A percentile compares a stretch with the other conserved stretches of the same genome.
These are phyloP conservation scores for Lordiphosa mommai DNA, from an alignment of 1,140 invertebrate genomes.

Conservation along the genomic window DNA sequence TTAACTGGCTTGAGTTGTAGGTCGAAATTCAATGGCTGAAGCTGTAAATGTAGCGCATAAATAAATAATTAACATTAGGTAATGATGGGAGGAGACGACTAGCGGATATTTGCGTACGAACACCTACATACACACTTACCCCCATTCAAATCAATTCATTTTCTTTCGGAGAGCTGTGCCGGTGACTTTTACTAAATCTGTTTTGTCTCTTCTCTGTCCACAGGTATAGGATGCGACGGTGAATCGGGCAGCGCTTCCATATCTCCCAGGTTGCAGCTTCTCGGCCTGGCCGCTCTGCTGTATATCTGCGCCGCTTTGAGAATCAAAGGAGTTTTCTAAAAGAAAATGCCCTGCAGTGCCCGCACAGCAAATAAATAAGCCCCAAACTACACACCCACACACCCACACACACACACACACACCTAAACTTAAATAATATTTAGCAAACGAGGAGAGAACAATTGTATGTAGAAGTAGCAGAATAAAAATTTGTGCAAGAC, in stretches of 20 bases:
- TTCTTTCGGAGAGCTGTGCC: neutral
- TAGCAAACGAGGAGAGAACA: slow-evolving; percentile 27
- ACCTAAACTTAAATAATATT: slow-evolving; percentile 53
- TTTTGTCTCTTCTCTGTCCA: slow-evolving; percentile 3
- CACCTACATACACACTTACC: neutral
- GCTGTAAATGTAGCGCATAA: slow-evolving; percentile 2
- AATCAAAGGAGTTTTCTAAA: slow-evolving; percentile 64
- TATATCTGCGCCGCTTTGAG: slow-evolving; percentile 39
- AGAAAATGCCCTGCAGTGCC: slow-evolving; percentile 44
- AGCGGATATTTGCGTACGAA: no score
- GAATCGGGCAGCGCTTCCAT: slow-evolving; percentile 63
- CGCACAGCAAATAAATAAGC: slow-evolving; percentile 24
- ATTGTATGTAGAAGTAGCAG: slow-evolving; percentile 26
- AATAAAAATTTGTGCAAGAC: slow-evolving; percentile 17
- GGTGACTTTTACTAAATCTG: neutral
- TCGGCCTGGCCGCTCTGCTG: slow-evolving; percentile 45
- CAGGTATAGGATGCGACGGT: slow-evolving; percentile 46
- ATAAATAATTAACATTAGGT: neutral
- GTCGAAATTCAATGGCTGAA: neutral
- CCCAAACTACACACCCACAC: slow-evolving; percentile 12
- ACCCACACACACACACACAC: slow-evolving; percentile 19
- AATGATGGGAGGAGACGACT: no score
- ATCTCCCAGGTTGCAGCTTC: slow-evolving; percentile 34
- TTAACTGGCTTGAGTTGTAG: slow-evolving; percentile 15
- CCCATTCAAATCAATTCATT: slow-evolving; percentile 8